Percentiles rank a stretch among this genome's conserved stretches.
Conservation (phyloP, 2,797 vertebrate genomes). For the Pelodytes ibericus region DNA sequence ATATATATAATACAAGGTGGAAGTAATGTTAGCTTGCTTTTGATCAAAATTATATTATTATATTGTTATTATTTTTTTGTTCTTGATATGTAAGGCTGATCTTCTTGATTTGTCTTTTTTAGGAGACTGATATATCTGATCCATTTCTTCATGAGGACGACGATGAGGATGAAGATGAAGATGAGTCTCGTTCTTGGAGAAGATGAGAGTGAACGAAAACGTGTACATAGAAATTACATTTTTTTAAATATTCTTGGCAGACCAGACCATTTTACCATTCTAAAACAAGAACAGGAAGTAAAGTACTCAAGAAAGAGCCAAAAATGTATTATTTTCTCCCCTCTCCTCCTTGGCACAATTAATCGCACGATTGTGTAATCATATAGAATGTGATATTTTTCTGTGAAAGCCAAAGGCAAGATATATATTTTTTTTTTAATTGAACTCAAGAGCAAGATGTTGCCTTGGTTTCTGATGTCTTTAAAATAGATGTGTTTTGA, state of each 20-base stretch:
- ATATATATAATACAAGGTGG: too few relatives aligned
- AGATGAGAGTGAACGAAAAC: constrained; percentile 77
- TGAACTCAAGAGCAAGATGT: not conserved
- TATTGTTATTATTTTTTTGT: too few relatives aligned
- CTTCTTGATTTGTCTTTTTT: constrained; percentile 24
- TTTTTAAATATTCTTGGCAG: constrained; percentile 70
- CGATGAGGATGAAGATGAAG: constrained; percentile 93
- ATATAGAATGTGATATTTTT: constrained; percentile 35
- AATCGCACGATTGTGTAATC: constrained; percentile 32
- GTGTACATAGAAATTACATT: constrained; percentile 68
- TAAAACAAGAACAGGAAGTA: constrained; percentile 74
- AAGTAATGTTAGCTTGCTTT: too few relatives aligned
- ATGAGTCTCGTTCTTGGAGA: constrained; percentile 96
- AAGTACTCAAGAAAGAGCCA: constrained; percentile 70
- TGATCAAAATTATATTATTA: too few relatives aligned
- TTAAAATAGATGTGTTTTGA: constrained; percentile 29
- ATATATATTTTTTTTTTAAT: constrained; percentile 18
- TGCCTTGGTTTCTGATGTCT: constrained; percentile 28
- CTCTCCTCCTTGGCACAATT: constrained; percentile 66
- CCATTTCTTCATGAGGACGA: constrained; percentile 90
- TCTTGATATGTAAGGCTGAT: too few relatives aligned
- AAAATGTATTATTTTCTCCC: constrained; percentile 71
- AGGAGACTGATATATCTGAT: constrained; percentile 87
- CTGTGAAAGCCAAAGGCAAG: constrained; percentile 50
- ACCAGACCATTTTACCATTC: constrained; percentile 74